Evolutionary conservation across 2,888 invertebrate species (phyloP).

Genomic region (Eupeodes latifasciatus): DNA sequence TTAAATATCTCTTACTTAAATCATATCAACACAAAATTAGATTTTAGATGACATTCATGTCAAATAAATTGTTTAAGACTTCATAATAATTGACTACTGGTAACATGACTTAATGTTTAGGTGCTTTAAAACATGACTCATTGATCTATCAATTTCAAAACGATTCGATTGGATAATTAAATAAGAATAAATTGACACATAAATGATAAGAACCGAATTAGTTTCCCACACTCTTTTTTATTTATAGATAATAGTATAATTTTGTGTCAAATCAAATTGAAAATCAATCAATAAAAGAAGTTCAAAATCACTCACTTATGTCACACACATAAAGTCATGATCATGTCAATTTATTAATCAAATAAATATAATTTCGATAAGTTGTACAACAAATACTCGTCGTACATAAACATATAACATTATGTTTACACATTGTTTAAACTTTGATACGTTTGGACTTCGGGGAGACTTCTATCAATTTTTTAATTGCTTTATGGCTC

Average conservation of each 20-base stretch:
- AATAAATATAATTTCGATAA: not conserved
- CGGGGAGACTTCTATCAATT: not conserved
- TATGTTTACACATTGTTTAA: not conserved
- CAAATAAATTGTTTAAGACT: not conserved
- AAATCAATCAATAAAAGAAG: slow-evolving; percentile 7
- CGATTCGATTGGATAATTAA: not conserved
- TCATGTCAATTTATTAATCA: not conserved
- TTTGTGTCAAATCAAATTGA: not conserved
- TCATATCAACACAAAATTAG: too few relatives aligned
- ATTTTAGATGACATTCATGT: not conserved
- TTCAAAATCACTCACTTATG: not conserved
- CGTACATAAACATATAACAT: not conserved
- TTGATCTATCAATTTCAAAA: not conserved
- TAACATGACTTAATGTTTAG: not conserved
- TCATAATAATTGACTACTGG: not conserved
- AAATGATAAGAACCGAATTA: slow-evolving; percentile 10
- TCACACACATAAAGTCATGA: not conserved
- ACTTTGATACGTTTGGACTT: not conserved
- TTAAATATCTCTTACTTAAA: too few relatives aligned
- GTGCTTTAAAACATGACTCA: not conserved
- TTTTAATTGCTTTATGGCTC: slow-evolving; percentile 5
- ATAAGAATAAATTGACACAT: not conserved
- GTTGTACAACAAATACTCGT: not conserved
- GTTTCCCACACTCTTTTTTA: not conserved
- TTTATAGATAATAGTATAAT: too few relatives aligned